Percentiles rank a stretch among this genome's conserved stretches.
These are phyloP conservation scores for Podabrus alpinus DNA, from an alignment of 2,888 invertebrate genomes.

Conservation along the genomic window DNA sequence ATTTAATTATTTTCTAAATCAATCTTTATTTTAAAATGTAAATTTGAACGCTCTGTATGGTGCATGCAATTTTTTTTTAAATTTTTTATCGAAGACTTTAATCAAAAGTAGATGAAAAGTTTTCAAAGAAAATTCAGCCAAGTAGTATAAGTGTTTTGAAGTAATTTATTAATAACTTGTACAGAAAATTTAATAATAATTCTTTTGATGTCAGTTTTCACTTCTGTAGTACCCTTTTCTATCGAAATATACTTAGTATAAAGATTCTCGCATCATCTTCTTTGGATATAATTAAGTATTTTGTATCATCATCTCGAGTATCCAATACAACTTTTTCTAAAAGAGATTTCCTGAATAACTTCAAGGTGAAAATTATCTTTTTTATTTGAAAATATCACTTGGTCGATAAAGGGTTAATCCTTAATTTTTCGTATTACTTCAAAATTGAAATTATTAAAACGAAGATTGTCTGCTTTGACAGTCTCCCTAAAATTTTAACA, in stretches of 20 bases:
- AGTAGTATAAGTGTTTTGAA: not conserved
- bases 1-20: not conserved
- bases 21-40: not conserved
- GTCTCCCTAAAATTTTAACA: not conserved
- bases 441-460: not conserved
- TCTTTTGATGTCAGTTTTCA: slow-evolving; percentile 2
- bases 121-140: not conserved
- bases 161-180: slow-evolving; percentile 1
- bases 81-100: not conserved
- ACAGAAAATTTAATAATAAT: not conserved
- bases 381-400: not conserved
- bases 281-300: not conserved
- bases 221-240: not conserved
- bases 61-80: not conserved
- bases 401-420: not conserved
- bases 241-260: not conserved
- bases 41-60: not conserved
- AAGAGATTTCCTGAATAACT: not conserved
- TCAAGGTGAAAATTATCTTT: not conserved
- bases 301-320: not conserved
- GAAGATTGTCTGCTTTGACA: not conserved
- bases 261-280: not conserved
- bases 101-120: not conserved
- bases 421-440: not conserved
- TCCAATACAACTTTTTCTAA: not conserved